Evolutionary conservation across 2,888 invertebrate genomes (phyloP).

Genomic region (Epinotia nisella): DNA sequence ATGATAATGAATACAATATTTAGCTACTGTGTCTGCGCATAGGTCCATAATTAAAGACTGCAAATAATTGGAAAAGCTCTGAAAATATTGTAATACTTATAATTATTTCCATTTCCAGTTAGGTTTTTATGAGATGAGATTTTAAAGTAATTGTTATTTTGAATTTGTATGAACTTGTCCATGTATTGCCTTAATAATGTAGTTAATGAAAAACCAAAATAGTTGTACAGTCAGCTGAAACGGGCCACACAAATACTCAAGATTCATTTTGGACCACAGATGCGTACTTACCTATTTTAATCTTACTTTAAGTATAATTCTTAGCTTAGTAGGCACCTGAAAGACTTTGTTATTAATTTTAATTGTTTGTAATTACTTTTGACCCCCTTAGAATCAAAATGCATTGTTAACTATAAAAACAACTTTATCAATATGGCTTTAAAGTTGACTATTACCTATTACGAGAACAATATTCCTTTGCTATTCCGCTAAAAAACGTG

Average conservation of each 20-base stretch:
- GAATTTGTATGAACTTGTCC: not conserved
- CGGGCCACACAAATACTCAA: constrained; percentile 6
- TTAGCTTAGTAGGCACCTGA: constrained; percentile 64
- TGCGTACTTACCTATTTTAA: constrained; percentile 43
- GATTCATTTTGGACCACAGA: constrained; percentile 22
- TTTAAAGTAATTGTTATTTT: not conserved
- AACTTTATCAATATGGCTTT: not conserved
- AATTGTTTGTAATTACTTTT: constrained; percentile 12
- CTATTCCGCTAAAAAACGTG: no score
- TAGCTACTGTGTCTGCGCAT: not conserved
- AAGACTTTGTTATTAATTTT: constrained; percentile 51
- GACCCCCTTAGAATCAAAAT: constrained; percentile 1
- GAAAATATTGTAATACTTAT: not conserved
- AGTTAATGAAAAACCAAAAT: not conserved
- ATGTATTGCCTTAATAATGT: not conserved
- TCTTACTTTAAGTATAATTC: constrained; percentile 43
- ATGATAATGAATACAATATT: no score
- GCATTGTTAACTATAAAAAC: not conserved
- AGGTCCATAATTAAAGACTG: not conserved
- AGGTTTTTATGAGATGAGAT: not conserved
- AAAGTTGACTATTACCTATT: not conserved
- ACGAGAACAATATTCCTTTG: no score
- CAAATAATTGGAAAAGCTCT: not conserved
- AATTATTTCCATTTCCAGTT: not conserved
- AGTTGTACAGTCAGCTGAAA: constrained; percentile 1